Evolutionary conservation across 2,797 vertebrate genomes (phyloP).

Genomic region (Sternarchorhynchus goeldii): DNA sequence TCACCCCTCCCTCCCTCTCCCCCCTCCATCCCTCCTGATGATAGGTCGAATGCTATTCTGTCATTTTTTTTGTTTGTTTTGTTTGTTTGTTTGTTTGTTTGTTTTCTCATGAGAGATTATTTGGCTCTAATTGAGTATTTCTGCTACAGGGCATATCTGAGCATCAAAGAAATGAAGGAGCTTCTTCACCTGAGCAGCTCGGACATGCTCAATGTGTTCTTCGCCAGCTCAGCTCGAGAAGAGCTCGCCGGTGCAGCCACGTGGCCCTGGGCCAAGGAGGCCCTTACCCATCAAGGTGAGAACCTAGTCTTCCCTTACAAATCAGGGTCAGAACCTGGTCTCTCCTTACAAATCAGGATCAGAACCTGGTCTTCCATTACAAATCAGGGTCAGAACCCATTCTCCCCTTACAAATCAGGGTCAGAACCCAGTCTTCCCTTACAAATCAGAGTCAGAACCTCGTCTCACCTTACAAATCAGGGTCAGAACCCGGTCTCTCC

Average conservation of each 20-base stretch:
- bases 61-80: not conserved
- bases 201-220: constrained; percentile 93
- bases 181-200: constrained; percentile 83
- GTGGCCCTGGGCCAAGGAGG: constrained; percentile 98
- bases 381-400: constrained; percentile 80
- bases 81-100: not conserved
- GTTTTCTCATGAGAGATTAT: constrained; percentile 9
- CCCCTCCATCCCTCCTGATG: no score
- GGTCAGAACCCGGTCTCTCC: constrained; percentile 71
- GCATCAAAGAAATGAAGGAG: constrained; percentile 94
- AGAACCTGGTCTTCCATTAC: constrained; percentile 62
- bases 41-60: not conserved
- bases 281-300: constrained; percentile 89
- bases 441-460: no score
- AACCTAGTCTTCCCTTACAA: not conserved
- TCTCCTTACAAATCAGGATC: no score
- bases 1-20: no score
- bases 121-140: constrained; percentile 44
- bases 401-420: not conserved
- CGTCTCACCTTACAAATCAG: constrained; percentile 75
- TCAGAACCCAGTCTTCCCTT: not conserved
- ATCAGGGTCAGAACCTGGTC: not conserved
- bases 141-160: constrained; percentile 87
- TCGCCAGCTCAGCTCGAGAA: constrained; percentile 89
- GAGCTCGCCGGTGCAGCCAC: constrained; percentile 94